These are phyloP conservation scores for Rhimphoctona megacephalus DNA, from an alignment of 2,888 invertebrate genomes.

Conservation along the genomic window DNA sequence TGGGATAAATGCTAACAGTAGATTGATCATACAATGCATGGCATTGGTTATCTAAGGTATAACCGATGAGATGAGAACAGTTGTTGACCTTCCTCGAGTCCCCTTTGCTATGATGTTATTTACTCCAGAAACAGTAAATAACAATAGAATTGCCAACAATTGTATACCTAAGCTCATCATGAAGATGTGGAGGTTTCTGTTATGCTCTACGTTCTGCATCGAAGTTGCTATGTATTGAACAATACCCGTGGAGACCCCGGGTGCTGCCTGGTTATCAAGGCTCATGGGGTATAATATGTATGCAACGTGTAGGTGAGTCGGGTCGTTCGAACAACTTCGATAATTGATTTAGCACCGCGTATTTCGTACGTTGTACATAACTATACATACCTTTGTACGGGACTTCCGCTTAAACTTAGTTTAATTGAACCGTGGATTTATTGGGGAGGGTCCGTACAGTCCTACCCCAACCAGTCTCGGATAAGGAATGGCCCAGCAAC, in stretches of 20 bases:
- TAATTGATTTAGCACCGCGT: constrained; percentile 82
- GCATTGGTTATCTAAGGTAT: not conserved
- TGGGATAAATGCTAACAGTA: constrained; percentile 21
- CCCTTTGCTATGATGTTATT: constrained; percentile 12
- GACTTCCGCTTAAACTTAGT: constrained; percentile 82
- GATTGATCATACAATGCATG: constrained; percentile 17
- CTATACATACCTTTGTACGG: constrained; percentile 79
- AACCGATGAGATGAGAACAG: not conserved
- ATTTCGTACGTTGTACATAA: constrained; percentile 79
- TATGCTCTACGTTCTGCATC: not conserved
- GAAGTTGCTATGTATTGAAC: not conserved
- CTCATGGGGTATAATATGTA: constrained; percentile 43
- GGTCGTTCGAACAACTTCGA: constrained; percentile 75
- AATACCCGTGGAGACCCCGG: not conserved
- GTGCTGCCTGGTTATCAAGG: constrained; percentile 22
- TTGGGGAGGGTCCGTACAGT: constrained; percentile 75
- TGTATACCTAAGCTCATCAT: not conserved
- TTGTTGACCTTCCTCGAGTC: not conserved
- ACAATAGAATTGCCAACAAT: constrained; percentile 39
- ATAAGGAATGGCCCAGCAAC: constrained; percentile 43
- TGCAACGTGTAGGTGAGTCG: constrained; percentile 32
- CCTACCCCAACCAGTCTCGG: not conserved
- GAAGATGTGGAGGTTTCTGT: constrained; percentile 27
- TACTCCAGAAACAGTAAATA: constrained; percentile 2
- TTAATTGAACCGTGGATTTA: constrained; percentile 84